Percentiles rank a stretch among this genome's conserved stretches.
These are phyloP conservation scores for Molossus molossus DNA, from an alignment of 2,797 vertebrate species.

Conservation along the genomic window DNA sequence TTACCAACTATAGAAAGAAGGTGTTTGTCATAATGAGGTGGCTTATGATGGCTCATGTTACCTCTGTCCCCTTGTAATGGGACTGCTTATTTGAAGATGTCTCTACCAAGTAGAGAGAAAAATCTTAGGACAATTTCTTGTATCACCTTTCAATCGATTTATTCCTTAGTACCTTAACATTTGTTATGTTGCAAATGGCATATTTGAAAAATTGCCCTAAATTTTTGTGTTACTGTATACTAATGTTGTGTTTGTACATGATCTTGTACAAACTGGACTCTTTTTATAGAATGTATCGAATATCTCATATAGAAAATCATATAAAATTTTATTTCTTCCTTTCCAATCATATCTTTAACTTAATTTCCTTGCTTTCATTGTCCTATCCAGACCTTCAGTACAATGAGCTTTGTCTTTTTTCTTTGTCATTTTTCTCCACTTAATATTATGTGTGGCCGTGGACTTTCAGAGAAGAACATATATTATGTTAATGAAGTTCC, in stretches of 20 bases:
- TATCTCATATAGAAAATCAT: neutral
- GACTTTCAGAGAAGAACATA: neutral
- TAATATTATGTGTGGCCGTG: neutral
- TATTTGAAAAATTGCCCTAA: neutral
- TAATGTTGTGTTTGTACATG: neutral
- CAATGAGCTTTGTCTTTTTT: neutral
- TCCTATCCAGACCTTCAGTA: neutral
- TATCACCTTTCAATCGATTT: neutral
- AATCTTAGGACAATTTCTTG: neutral
- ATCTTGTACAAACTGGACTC: neutral
- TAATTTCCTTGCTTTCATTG: neutral
- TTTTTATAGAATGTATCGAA: neutral
- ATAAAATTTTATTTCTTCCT: neutral
- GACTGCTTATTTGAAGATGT: neutral
- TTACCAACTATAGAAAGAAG: neutral
- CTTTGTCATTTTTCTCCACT: neutral
- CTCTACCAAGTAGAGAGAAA: neutral
- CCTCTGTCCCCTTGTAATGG: neutral
- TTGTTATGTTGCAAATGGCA: neutral
- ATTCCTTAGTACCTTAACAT: neutral
- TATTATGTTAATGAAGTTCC: neutral
- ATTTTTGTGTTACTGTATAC: neutral
- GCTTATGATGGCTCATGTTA: neutral
- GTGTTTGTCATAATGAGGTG: neutral
- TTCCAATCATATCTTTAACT: neutral